Conservation (phyloP, 2,888 invertebrate species). For the Ditula angustiorana region DNA sequence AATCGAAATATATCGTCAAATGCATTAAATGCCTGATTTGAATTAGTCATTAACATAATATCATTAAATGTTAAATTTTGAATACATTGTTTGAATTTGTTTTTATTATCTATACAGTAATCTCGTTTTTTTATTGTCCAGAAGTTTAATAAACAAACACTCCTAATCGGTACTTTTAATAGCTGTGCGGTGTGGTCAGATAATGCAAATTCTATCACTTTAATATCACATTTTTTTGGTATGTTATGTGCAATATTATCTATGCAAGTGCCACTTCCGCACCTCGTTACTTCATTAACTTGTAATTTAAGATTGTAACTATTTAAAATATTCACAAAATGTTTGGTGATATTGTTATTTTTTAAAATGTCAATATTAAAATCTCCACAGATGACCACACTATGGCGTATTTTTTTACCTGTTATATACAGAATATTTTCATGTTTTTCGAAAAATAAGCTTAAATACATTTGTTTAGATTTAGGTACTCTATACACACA, state of each 20-base stretch:
- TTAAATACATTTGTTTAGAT: conserved; percentile 4
- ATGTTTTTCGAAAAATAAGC: background rate
- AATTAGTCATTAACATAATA: no score
- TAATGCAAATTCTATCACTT: background rate
- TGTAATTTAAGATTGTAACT: background rate
- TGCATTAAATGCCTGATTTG: no score
- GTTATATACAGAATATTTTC: no score
- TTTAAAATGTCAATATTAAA: background rate
- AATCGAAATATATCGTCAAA: no score
- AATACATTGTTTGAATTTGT: background rate
- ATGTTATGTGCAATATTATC: background rate
- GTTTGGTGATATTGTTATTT: background rate
- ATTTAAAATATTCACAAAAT: background rate
- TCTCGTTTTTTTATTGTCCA: background rate
- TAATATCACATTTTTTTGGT: background rate
- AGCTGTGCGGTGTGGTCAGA: background rate
- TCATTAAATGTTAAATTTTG: background rate
- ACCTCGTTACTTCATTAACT: background rate
- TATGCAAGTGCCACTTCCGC: background rate
- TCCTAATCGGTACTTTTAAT: background rate
- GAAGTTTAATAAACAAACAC: background rate
- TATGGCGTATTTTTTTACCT: no score
- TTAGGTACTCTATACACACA: conserved; percentile 15
- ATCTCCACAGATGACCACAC: no score
- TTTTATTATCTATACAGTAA: background rate